Evolutionary conservation across 2,113 vertebrate species (phyloP), one percentile per base, ranked within the genome.

Genomic region (Ameiurus melas): DNA sequence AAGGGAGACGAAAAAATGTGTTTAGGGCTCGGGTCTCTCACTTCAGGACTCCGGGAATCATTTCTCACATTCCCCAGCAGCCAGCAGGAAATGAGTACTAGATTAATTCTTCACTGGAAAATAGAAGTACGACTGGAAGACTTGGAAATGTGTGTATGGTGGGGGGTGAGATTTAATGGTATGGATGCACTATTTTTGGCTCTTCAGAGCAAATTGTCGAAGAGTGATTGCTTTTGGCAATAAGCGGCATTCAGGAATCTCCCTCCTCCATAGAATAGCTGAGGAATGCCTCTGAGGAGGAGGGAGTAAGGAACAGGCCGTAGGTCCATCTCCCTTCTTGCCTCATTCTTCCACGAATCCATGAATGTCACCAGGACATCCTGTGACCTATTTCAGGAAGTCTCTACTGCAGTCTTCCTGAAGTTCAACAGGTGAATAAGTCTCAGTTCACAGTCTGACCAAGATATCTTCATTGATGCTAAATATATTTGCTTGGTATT

Each of bases 331-430:
- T 84, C 7, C 77, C 58, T 77, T 60, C n/a, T 55, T 27, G 70
- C 64, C 84, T 88, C 70, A 60, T 92, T 92, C 87, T 92, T 90
- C 82, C 64, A 83, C 39, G 68, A 81, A 55, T 57, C 70, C 87
- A 88, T n/a, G 39, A 88, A 82, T 80, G 62, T 83, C 81, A 79
- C 51, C 91, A 90, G 94, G 92, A 94, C 92, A 88, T 93, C 88
- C 89, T 85, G 84, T 89, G 90, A 90, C 62, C 62, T 80, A 88
- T 39, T 47, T 75, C 71, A 87, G 90, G 90, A 91, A 87, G 87
- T 47, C 43, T 47, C 43, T 7, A 77, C 70, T 62, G 25, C 33
- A 68, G 53, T 86, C 62, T 68, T 27, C 16, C 86, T 58, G 39
- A 84, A 84, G 88, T 47, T 47, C 51, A 89, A 87, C 78, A 77